A percentile compares a stretch with the other conserved stretches of the same genome.
Conservation (phyloP, 1,140 invertebrate species). For the Spodoptera frugiperda region DNA sequence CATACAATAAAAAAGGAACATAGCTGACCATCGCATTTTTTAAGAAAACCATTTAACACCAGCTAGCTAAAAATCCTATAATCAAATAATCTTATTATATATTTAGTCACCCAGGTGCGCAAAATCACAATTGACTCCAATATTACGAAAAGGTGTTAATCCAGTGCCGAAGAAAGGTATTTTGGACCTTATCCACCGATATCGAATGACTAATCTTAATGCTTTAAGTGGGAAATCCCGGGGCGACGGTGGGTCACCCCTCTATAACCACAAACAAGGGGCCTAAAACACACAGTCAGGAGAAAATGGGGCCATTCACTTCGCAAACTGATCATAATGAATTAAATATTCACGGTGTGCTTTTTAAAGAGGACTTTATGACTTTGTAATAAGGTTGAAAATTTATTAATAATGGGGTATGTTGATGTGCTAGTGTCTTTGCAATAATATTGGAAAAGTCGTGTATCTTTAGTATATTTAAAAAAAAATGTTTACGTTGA, state of each 20-base stretch:
- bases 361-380: too few relatives aligned
- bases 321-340: background rate
- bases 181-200: background rate
- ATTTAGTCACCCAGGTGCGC: background rate
- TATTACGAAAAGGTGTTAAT: background rate
- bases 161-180: background rate
- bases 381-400: too few relatives aligned
- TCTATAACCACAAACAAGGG: slow-evolving; percentile 16
- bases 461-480: too few relatives aligned
- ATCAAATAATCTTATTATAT: background rate
- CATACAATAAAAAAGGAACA: too few relatives aligned
- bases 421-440: too few relatives aligned
- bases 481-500: too few relatives aligned
- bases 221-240: slow-evolving; percentile 14
- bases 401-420: too few relatives aligned
- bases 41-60: too few relatives aligned
- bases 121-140: background rate
- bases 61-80: too few relatives aligned
- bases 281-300: background rate
- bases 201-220: slow-evolving; percentile 35
- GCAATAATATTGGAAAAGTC: too few relatives aligned
- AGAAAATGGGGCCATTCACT: background rate
- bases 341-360: background rate
- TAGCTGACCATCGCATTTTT: too few relatives aligned
- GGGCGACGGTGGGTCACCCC: background rate